A percentile compares a stretch with the other conserved stretches of the same genome.
phyloP scores from a whole-genome alignment of 2,797 vertebrate species.

The Clamator glandarius region DNA sequence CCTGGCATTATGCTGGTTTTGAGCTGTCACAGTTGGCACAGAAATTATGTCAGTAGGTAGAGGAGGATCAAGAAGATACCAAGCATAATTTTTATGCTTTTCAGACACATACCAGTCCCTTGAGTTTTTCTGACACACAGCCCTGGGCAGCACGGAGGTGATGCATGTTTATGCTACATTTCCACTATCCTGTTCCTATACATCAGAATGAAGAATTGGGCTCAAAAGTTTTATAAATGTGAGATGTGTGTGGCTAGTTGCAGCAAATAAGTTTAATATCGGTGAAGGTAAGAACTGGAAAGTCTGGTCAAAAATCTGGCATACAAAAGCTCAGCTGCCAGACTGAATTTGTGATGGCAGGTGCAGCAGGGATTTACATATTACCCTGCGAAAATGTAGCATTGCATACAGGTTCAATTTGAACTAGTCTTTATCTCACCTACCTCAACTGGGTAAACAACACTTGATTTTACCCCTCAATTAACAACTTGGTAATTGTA shows the following conservation, averaged over 20 bases:
- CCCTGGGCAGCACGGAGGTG: neutral
- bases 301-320: neutral
- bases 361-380: neutral
- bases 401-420: neutral
- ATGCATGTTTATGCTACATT: neutral
- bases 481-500: neutral
- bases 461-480: neutral
- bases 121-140: neutral
- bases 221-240: neutral
- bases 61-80: neutral
- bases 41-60: neutral
- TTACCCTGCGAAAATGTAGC: neutral
- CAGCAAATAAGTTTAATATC: neutral
- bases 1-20: neutral
- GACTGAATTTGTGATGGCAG: neutral
- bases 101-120: neutral
- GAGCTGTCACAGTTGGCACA: neutral
- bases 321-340: neutral
- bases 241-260: neutral
- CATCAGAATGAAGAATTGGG: neutral
- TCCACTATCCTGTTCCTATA: neutral
- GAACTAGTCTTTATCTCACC: neutral
- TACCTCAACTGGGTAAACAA: neutral
- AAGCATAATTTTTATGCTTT: neutral
- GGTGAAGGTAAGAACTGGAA: neutral